Conservation (phyloP, 2,797 vertebrate species). For the Eupleurogrammus muticus region DNA sequence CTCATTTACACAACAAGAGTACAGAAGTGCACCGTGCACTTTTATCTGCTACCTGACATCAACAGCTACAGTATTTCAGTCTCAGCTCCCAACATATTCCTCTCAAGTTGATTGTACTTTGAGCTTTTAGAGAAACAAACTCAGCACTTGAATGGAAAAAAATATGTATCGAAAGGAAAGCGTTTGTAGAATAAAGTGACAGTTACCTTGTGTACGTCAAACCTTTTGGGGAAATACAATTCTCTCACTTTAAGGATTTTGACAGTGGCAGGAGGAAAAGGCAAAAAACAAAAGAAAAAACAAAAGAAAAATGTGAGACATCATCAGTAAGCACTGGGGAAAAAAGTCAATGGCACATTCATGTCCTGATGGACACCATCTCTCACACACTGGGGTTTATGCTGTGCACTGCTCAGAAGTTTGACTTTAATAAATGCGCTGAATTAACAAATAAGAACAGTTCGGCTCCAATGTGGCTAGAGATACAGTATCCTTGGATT, state of each 20-base stretch:
- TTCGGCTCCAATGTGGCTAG: conserved; percentile 50
- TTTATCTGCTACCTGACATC: conserved; percentile 10
- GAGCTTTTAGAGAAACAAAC: conserved; percentile 36
- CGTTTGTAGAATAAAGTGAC: conserved; percentile 27
- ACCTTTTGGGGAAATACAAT: conserved; percentile 29
- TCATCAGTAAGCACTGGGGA: conserved; percentile 60
- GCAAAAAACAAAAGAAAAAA: conserved; percentile 28
- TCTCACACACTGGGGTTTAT: conserved; percentile 25
- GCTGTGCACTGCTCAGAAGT: conserved; percentile 39
- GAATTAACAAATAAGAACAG: conserved; percentile 40
- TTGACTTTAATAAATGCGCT: conserved; percentile 25
- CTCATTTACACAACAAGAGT: conserved; percentile 28
- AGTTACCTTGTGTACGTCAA: conserved; percentile 14
- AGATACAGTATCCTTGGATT: conserved; percentile 63
- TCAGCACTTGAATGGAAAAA: conserved; percentile 34
- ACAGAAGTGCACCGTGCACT: conserved; percentile 8
- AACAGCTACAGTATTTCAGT: conserved; percentile 33
- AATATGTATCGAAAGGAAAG: conserved; percentile 5
- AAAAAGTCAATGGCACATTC: conserved; percentile 69
- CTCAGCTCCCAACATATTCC: conserved; percentile 18
- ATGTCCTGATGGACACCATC: conserved; percentile 53
- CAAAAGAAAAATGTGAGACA: conserved; percentile 26
- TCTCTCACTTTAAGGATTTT: conserved; percentile 35
- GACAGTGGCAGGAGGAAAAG: conserved; percentile 52
- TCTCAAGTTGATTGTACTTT: conserved; percentile 61